Base-by-base conservation (phyloP, 2,113 vertebrate genomes). In the Leptobrachium ailaonicum region DNA sequence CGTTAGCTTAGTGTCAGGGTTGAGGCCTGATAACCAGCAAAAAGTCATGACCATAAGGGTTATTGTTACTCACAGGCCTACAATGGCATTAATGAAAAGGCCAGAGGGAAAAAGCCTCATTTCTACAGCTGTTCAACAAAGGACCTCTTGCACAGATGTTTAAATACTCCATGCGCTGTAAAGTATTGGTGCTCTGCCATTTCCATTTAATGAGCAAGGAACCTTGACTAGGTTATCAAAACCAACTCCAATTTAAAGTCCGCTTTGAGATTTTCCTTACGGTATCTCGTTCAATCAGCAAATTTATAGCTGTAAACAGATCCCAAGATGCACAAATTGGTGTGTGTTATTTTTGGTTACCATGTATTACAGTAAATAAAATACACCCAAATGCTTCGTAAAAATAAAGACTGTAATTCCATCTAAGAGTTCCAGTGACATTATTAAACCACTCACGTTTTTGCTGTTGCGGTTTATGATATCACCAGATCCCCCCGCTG, bases 301-400 rank as follows among this genome's bases (percentile, higher is more conserved):
- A 64, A 75, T 81, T 69, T 81, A 62, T 62, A 60, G 54, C 54
- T 40, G 71, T 66, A 60, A 75, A 62, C 63, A 75, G 72, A 68
- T 75, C 79, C 72, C 66, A 75, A 44, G 71, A 81, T 75, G 79
- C 64, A 50, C 79, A 81, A 75, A 75, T 75, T 69, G 53, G 64
- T 69, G 66, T 81, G 50, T 81, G 64, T 69, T 81, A 60, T 81
- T 75, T 81, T 81, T 75, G 71, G 79, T 81, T 81, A 81, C 79
- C 71, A 81, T 75, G 79, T 81, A 81, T 81, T 75, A 60, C 79
- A 81, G 71, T 81, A 81, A 81, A 81, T 81, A 81, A 81, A 81
- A 69, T 69, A 70, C 72, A 81, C 79, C 72, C 79, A 81, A 81
- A 81, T 75, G 79, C 53, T 74, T 68, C 56, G 66, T 81, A 81